Conservation (phyloP, 2,797 vertebrate species). For the Poecilia picta region DNA sequence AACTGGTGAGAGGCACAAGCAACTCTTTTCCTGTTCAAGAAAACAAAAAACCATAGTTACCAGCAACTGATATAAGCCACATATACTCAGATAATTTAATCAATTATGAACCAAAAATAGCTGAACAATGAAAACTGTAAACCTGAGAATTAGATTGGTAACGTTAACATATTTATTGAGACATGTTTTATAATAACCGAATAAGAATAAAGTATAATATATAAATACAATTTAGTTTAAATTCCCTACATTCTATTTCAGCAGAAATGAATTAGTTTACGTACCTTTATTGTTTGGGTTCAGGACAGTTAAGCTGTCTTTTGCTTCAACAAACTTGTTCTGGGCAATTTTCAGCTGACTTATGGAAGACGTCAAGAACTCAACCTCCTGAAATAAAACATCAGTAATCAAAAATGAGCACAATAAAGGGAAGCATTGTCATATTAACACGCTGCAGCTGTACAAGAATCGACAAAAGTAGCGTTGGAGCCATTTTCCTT, state of each 20-base stretch:
- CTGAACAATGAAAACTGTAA: not conserved
- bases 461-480: not conserved
- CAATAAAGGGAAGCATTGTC: not conserved
- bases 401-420: not conserved
- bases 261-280: constrained; percentile 8
- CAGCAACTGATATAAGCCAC: not conserved
- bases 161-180: not conserved
- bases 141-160: not conserved
- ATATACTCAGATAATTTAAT: not conserved
- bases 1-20: constrained; percentile 93
- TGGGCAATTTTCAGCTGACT: constrained; percentile 93
- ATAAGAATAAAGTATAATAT: not conserved
- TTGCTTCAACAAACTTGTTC: constrained; percentile 94
- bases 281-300: constrained; percentile 88
- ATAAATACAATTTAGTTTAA: not conserved
- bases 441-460: not conserved
- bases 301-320: constrained; percentile 90
- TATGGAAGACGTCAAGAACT: constrained; percentile 93
- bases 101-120: not conserved
- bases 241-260: not conserved
- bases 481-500: not conserved
- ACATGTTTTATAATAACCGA: not conserved
- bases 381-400: constrained; percentile 85
- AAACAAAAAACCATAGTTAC: not conserved
- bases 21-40: constrained; percentile 88